phyloP scores from a whole-genome alignment of 2,888 invertebrate species.

The Archips xylosteana region DNA sequence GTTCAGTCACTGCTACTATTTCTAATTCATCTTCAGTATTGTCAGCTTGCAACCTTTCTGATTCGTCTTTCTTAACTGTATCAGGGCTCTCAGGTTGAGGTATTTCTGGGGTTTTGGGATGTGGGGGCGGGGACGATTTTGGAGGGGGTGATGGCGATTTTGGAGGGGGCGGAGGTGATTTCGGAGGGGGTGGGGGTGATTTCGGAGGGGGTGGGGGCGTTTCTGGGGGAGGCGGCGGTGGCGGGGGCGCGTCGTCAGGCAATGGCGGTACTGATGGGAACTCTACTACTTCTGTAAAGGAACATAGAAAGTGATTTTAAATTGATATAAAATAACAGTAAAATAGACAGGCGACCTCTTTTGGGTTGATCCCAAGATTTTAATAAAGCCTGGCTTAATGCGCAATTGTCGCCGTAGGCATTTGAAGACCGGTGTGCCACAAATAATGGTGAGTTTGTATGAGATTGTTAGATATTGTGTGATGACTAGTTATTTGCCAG shows the following conservation, averaged over 20 bases:
- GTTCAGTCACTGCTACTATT: slow-evolving; percentile 60
- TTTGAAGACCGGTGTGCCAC: no score
- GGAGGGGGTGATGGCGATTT: slow-evolving; percentile 25
- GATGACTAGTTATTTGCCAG: no score
- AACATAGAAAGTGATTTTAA: background rate
- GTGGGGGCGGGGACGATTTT: slow-evolving; percentile 39
- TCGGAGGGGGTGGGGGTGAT: slow-evolving; percentile 41
- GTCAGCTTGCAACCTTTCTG: slow-evolving; percentile 29
- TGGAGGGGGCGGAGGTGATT: background rate
- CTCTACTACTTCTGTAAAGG: slow-evolving; percentile 62
- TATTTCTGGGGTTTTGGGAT: slow-evolving; percentile 24
- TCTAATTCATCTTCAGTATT: slow-evolving; percentile 56
- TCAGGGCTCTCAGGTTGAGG: background rate
- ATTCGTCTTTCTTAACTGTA: slow-evolving; percentile 11
- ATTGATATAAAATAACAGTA: no score
- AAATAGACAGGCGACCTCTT: no score
- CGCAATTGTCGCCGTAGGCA: no score
- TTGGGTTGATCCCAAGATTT: no score
- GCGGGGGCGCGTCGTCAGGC: slow-evolving; percentile 75
- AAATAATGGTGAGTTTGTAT: no score
- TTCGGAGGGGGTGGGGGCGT: slow-evolving; percentile 48
- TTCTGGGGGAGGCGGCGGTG: slow-evolving; percentile 60
- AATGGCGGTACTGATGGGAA: slow-evolving; percentile 78
- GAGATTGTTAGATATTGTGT: no score
- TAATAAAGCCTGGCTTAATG: no score